phyloP scores from a whole-genome alignment of 2,113 vertebrate species.

The Helogale parvula region DNA sequence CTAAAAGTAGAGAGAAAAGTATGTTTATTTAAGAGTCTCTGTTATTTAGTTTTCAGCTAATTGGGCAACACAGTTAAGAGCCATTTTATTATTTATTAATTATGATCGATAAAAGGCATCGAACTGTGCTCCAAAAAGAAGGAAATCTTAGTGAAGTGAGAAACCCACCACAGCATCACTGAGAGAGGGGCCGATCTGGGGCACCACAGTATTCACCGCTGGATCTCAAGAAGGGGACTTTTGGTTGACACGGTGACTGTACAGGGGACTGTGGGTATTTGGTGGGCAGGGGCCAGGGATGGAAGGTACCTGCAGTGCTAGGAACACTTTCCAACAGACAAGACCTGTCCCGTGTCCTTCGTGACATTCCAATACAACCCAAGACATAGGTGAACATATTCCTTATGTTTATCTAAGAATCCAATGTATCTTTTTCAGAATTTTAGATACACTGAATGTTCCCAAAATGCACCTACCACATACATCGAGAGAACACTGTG shows the following conservation, averaged over 20 bases:
- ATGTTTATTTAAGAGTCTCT: neutral
- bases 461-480: neutral
- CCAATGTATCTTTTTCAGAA: neutral
- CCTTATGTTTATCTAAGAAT: neutral
- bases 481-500: neutral
- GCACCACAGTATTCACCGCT: neutral
- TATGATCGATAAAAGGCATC: neutral
- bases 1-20: neutral
- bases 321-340: neutral
- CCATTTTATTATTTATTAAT: neutral
- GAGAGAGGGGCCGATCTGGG: neutral
- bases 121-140: neutral
- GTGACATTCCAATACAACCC: neutral
- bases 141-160: neutral
- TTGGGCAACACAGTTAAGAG: neutral
- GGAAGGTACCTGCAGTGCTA: neutral
- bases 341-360: neutral
- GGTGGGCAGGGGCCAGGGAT: neutral
- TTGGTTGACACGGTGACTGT: neutral
- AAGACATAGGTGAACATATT: neutral
- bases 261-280: neutral
- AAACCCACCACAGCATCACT: neutral
- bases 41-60: constrained; percentile 3
- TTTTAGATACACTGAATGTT: neutral
- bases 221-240: neutral